Evolutionary conservation across 2,888 invertebrate genomes (phyloP), one percentile per base, ranked within the genome.

Genomic region (Neocrepidodera transversa): DNA sequence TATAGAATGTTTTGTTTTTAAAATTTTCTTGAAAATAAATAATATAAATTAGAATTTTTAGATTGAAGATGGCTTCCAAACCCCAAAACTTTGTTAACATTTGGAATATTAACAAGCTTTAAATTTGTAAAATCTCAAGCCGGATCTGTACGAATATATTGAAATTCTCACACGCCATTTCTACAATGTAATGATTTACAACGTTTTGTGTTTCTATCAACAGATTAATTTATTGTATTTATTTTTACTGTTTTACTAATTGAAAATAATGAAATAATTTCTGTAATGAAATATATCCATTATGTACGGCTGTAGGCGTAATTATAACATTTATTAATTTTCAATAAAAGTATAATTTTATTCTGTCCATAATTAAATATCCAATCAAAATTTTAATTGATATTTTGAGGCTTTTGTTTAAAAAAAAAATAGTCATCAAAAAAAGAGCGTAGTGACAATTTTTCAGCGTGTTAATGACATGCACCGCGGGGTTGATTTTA

Each of bases 401-500:
- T 17, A 17, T 38, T 7, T 7, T 10, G 28, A 4, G 13, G 35
- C 13, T 35, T 13, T 32, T 38, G 10, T 38, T 38, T 38, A 17
- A 32, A 32, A n/a, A n/a, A n/a, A n/a, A n/a, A 32, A 32, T 32
- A 16, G 17, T 7, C 8, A 16, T 5, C 23, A 23, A 17, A 35
- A 35, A 35, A 38, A 14, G 2, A 35, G 13, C 16, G 10, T 16
- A 38, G 20, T 49, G 38, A 56, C 55, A 56, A 56, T 40, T 36
- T 45, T 58, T 51, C 60, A 36, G 13, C 48, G 54, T 56, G 64
- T 60, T 70, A 70, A 70, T 70, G 67, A 67, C 69, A 71, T 69
- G 70, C 70, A 70, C 71, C 67, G 66, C 49, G 65, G 64, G 58
- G 67, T 66, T 60, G 67, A 70, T 68, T 72, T 76, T 76, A 78